Conservation (phyloP, 2,888 invertebrate species). For the Mythimna lalbum region DNA sequence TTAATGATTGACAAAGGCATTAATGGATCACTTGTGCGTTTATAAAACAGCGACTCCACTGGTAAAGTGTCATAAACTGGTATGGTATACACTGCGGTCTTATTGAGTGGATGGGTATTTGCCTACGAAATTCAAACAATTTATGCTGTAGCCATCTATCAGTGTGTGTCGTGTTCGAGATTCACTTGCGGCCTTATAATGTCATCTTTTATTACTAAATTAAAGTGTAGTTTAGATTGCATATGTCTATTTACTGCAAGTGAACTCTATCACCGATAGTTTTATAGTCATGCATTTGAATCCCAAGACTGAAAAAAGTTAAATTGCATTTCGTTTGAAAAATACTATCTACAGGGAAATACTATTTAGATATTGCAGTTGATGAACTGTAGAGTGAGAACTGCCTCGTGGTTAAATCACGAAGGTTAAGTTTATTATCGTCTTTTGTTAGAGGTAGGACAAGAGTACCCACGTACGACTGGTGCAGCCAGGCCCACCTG, state of each 20-base stretch:
- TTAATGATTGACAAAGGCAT: too few species aligned
- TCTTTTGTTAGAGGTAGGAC: too few species aligned
- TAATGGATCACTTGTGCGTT: too few species aligned
- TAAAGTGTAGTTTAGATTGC: background rate
- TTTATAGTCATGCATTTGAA: background rate
- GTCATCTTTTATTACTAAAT: background rate
- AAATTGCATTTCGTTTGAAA: constrained; percentile 7
- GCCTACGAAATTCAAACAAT: too few species aligned
- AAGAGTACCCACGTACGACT: background rate
- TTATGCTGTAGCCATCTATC: too few species aligned
- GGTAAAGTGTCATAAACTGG: too few species aligned
- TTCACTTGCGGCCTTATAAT: background rate
- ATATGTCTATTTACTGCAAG: too few species aligned
- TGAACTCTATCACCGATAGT: constrained; percentile 5
- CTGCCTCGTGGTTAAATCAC: background rate
- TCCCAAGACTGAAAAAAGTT: constrained; percentile 33
- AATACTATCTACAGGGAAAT: background rate
- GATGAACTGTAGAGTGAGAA: background rate
- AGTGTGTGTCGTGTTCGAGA: background rate
- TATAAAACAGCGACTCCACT: too few species aligned
- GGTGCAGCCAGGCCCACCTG: too few species aligned
- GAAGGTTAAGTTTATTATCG: background rate
- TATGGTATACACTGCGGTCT: too few species aligned
- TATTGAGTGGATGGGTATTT: too few species aligned
- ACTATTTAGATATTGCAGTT: background rate